Base-by-base conservation (phyloP, 2,797 vertebrate genomes). In the Bovichtus variegatus region DNA sequence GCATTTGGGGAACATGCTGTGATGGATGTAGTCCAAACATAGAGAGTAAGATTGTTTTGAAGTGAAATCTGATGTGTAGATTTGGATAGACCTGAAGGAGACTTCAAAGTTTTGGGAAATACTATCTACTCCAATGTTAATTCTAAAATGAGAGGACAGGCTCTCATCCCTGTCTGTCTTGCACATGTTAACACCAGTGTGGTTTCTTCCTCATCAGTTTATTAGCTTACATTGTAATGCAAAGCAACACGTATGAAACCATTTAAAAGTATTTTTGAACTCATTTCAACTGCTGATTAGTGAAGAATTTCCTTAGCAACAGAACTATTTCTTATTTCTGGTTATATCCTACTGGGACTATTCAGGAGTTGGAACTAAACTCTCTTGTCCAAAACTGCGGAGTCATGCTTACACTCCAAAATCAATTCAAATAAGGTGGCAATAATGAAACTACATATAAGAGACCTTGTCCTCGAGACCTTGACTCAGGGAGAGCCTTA, bases 161-260 rank as follows among this genome's bases (percentile, higher is more conserved):
- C 65, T 78, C 77, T 55, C 63, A 25, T 72, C 80, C 55, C 25
- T 50, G 65, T 90, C 89, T 92, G 91, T 66, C 59, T 62, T 55
- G 74, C 93, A 94, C 87, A 88, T 93, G 92, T 91, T 85, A 51
- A 73, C 6, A 11, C 4, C 60, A 78, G 54, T 83, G 86, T 83
- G 84, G 82, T 88, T 91, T 89, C 81, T 78, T 80, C 84, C 76
- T 88, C 89, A 88, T 92, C 81, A 84, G 75, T 79, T 89, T 78
- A 83, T 93, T 84, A 87, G 76, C 76, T 83, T 80, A 89, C 80
- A 87, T 29, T 83, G 72, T 58, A 80, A 89, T 81, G 79, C 89
- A 87, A 78, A 76, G 64, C 61, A 85, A 84, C 86, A 85, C 87
- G 86, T 50, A 62, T 81, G 81, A 81, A 87, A 84, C 80, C 78